Percentiles rank a stretch among this genome's conserved stretches.
These are phyloP conservation scores for Pammene aurita DNA, from an alignment of 2,888 invertebrate species.

Conservation along the genomic window DNA sequence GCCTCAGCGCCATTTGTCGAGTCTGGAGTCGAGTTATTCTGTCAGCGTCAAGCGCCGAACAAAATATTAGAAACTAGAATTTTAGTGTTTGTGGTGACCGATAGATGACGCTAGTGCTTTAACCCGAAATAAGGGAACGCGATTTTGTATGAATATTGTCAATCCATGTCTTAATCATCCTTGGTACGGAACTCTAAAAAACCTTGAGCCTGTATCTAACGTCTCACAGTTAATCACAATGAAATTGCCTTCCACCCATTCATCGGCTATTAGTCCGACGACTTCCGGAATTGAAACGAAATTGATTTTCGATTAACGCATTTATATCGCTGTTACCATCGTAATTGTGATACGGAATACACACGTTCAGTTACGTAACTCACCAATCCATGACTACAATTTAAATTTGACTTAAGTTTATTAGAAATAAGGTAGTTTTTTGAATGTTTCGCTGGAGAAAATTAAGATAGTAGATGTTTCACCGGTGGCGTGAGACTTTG, in stretches of 20 bases:
- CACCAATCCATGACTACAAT: background rate
- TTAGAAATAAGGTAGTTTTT: slow-evolving; percentile 8
- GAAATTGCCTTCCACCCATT: slow-evolving; percentile 32
- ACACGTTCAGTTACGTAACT: slow-evolving; percentile 37
- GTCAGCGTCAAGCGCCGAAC: no score
- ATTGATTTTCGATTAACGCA: slow-evolving; percentile 41
- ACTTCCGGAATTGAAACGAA: slow-evolving; percentile 41
- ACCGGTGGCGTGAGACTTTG: slow-evolving; percentile 23
- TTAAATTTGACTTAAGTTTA: background rate
- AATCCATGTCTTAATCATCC: no score
- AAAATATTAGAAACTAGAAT: no score
- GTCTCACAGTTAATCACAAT: slow-evolving; percentile 35
- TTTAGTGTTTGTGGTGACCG: no score
- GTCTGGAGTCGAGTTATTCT: no score
- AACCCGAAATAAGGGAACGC: no score
- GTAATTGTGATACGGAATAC: slow-evolving; percentile 38
- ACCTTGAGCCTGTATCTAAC: slow-evolving; percentile 3
- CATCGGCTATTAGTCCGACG: slow-evolving; percentile 32
- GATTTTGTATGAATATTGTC: no score
- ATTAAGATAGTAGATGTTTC: slow-evolving; percentile 2
- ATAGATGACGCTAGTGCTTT: no score
- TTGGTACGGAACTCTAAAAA: slow-evolving; percentile 19
- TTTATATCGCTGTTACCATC: slow-evolving; percentile 38
- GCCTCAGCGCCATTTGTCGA: no score
- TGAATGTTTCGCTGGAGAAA: slow-evolving; percentile 1